phyloP scores from a whole-genome alignment of 1,140 invertebrate genomes.

The Aphaenogaster floridana region DNA sequence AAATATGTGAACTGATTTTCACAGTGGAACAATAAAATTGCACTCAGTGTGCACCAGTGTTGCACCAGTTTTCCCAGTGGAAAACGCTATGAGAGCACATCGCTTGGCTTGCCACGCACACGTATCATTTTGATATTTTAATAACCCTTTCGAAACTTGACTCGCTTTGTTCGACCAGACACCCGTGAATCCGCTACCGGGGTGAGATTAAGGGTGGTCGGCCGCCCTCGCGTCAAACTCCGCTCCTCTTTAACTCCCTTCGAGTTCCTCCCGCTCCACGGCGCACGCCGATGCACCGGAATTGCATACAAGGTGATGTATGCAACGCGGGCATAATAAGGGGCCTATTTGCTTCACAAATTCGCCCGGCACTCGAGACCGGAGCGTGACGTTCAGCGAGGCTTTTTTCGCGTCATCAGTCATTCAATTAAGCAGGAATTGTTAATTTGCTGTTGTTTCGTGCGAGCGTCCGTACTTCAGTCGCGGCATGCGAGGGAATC shows the following conservation, averaged over 20 bases:
- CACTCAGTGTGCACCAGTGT: too few species aligned
- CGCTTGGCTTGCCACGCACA: background rate
- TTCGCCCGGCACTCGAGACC: conserved; percentile 69
- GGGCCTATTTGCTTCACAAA: conserved; percentile 83
- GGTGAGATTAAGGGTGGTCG: conserved; percentile 32
- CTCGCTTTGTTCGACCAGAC: conserved; percentile 7
- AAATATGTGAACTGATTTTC: too few species aligned
- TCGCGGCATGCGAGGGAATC: conserved; percentile 29
- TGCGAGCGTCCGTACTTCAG: conserved; percentile 63
- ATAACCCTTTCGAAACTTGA: background rate
- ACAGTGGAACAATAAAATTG: too few species aligned
- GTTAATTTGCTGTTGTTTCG: conserved; percentile 79
- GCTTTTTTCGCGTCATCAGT: conserved; percentile 76
- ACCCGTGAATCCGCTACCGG: background rate
- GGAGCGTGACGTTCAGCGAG: conserved; percentile 67
- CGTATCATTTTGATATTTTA: background rate
- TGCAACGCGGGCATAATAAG: conserved; percentile 69
- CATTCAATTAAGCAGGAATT: conserved; percentile 83
- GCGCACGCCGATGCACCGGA: conserved; percentile 39
- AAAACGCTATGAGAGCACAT: background rate
- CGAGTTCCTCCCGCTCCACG: conserved; percentile 31
- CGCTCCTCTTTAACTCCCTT: conserved; percentile 37
- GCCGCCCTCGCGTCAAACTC: conserved; percentile 57
- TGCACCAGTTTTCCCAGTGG: too few species aligned
- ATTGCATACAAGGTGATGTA: conserved; percentile 64